Conservation (phyloP, 2,797 vertebrate species). For the Oceanodroma leucorhoa region DNA sequence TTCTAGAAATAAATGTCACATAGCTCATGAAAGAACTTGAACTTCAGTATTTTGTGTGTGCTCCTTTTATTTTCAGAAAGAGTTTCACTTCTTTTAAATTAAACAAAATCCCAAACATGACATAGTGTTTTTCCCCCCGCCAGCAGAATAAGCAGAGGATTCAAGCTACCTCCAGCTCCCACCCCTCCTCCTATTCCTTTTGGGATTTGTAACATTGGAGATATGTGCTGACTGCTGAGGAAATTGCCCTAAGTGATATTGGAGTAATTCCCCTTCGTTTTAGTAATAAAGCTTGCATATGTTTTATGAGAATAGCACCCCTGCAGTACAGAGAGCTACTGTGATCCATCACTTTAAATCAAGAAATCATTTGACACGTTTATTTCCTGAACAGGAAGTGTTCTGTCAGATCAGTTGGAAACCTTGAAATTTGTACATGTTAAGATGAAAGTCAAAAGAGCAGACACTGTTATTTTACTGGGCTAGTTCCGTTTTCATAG, state of each 20-base stretch:
- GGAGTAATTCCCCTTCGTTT: conserved; percentile 57
- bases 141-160: neutral
- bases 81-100: neutral
- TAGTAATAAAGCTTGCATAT: conserved; percentile 62
- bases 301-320: conserved; percentile 67
- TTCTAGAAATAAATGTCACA: neutral
- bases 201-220: conserved; percentile 59
- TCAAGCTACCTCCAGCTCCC: neutral
- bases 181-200: conserved; percentile 6
- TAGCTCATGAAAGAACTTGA: neutral
- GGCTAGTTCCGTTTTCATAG: neutral
- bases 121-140: neutral
- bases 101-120: conserved; percentile 18
- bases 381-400: conserved; percentile 73
- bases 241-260: conserved; percentile 51
- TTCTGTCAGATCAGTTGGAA: conserved; percentile 68
- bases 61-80: conserved; percentile 52
- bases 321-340: conserved; percentile 64
- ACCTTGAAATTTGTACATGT: conserved; percentile 54
- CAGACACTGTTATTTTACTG: conserved; percentile 42
- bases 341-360: conserved; percentile 70
- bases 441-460: conserved; percentile 59
- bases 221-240: conserved; percentile 43
- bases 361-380: conserved; percentile 72
- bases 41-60: neutral